These are phyloP conservation scores for Typhlichthys subterraneus DNA, from an alignment of 2,797 vertebrate species.

Conservation along the genomic window DNA sequence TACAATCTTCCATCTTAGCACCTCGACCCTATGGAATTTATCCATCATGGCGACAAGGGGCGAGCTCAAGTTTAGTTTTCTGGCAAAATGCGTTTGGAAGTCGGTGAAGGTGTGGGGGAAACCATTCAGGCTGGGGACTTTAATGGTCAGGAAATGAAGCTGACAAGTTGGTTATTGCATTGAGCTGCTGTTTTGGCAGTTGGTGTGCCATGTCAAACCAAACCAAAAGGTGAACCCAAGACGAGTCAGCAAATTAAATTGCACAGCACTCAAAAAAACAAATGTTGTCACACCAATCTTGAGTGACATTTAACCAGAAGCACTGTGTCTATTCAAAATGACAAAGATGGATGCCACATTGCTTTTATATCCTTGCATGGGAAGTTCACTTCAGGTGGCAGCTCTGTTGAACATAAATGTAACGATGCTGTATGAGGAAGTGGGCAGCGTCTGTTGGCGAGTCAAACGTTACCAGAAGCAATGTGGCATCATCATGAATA, in stretches of 20 bases:
- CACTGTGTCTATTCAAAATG: background rate
- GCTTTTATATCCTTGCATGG: slow-evolving; percentile 42
- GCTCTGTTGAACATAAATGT: slow-evolving; percentile 18
- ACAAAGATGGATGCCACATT: slow-evolving; percentile 44
- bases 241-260: slow-evolving; percentile 23
- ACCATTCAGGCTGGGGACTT: slow-evolving; percentile 9
- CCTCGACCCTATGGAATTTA: slow-evolving; percentile 4
- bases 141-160: slow-evolving; percentile 28
- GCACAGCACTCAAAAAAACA: slow-evolving; percentile 24
- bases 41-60: slow-evolving; percentile 3
- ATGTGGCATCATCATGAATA: slow-evolving; percentile 50
- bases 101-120: slow-evolving; percentile 22
- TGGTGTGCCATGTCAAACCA: slow-evolving; percentile 10
- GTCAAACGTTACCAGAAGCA: slow-evolving; percentile 51
- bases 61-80: slow-evolving; percentile 12
- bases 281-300: slow-evolving; percentile 27
- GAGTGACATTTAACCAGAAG: slow-evolving; percentile 19
- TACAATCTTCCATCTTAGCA: slow-evolving; percentile 50
- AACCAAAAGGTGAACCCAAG: slow-evolving; percentile 14
- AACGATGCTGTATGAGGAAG: slow-evolving; percentile 22
- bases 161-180: slow-evolving; percentile 62
- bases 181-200: slow-evolving; percentile 48
- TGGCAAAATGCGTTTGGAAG: slow-evolving; percentile 8
- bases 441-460: slow-evolving; percentile 14
- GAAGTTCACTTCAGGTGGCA: slow-evolving; percentile 30